Base-by-base conservation (phyloP, 1,140 invertebrate genomes). In the Laodelphax striatellus region DNA sequence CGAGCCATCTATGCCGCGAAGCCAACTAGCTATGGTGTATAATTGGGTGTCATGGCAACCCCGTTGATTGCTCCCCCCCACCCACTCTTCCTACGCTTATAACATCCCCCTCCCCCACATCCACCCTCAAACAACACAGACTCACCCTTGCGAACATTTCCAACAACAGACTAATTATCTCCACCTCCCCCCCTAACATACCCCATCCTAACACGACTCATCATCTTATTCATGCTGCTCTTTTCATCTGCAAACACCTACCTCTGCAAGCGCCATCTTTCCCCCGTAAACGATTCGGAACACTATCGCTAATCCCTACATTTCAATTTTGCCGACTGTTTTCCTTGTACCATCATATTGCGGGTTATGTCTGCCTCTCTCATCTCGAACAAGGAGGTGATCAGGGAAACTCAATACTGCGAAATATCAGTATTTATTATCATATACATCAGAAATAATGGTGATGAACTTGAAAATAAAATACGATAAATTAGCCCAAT, bases 41-140 rank as follows among this genome's bases (percentile, higher is more conserved):
- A 50, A 50, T 50, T 50, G 46, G 46, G 46, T 50, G 46, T 50
- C 46, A 50, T 50, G 46, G 46, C 46, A 50, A 50, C 46, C 16
- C 21, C 21, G 46, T 50, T 50, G 46, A 50, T 50, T 50, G 46
- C 46, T 50, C 46, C 46, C 46, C 16, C 16, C 46, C 46, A 8
- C 46, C 5, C 11, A 4, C 43, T 46, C 16, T 14, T 22, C 46
- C n/a, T 10, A 16, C 21, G 16, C 46, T 50, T 22, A 19, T 17
- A 50, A 19, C 21, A 17, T 22, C 21, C 6, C 46, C 46, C 46
- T 10, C 24, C 21, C 46, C 21, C 16, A 14, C 4, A 50, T 19
- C 46, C 16, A 19, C 46, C 46, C 21, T 22, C 46, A 22, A 50
- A 17, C 34, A 38, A 38, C 34, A 38, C 46, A 8, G 46, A 50